A percentile compares a stretch with the other conserved stretches of the same genome.
phyloP scores from a whole-genome alignment of 2,797 vertebrate genomes.

The Thaleichthys pacificus region DNA sequence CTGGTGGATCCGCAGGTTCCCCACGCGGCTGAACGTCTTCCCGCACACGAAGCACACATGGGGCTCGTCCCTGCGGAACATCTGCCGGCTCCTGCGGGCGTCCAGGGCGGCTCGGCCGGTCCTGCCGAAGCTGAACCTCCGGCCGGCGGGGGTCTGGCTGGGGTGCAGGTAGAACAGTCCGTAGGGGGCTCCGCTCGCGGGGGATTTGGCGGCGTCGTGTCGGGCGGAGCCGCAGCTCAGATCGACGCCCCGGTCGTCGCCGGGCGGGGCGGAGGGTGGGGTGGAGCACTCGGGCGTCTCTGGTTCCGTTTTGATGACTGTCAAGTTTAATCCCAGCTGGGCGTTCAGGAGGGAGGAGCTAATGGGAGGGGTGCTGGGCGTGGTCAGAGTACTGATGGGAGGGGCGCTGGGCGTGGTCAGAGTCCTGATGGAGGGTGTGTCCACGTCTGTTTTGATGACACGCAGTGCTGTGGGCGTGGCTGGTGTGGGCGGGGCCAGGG shows the following conservation, averaged over 20 bases:
- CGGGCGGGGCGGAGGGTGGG: constrained; percentile 21
- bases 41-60: constrained; percentile 63
- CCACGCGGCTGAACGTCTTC: constrained; percentile 63
- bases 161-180: constrained; percentile 41
- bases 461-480: background rate
- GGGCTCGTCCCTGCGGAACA: constrained; percentile 36
- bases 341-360: constrained; percentile 20
- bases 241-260: constrained; percentile 43
- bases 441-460: constrained; percentile 16
- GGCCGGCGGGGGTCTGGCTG: constrained; percentile 19
- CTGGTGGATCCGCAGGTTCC: constrained; percentile 68
- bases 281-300: constrained; percentile 35
- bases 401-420: constrained; percentile 4
- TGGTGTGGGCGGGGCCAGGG: no score
- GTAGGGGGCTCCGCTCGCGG: constrained; percentile 27
- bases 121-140: constrained; percentile 47
- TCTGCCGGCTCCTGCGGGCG: constrained; percentile 26
- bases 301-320: constrained; percentile 57
- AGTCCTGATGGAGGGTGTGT: background rate
- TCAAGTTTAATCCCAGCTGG: constrained; percentile 23
- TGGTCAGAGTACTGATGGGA: background rate
- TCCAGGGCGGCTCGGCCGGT: constrained; percentile 34
- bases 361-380: background rate
- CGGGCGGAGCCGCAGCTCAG: constrained; percentile 52
- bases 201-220: constrained; percentile 19